phyloP scores from a whole-genome alignment of 2,888 invertebrate species.

The Chalcosyrphus nemorum region DNA sequence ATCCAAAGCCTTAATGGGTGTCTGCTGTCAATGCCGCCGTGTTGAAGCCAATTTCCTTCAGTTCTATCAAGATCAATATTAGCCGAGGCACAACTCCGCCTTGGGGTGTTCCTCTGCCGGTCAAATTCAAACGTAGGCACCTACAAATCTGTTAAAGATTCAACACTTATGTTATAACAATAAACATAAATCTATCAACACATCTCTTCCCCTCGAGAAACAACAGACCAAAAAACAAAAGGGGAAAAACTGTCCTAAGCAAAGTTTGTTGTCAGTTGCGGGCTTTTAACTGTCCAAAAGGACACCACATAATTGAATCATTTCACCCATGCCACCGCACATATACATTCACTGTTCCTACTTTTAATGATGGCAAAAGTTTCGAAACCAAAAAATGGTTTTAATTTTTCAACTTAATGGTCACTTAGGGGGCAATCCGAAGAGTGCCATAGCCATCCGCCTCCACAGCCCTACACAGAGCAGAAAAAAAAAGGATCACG shows the following conservation, averaged over 20 bases:
- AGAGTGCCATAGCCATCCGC: constrained; percentile 23
- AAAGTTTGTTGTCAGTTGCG: not conserved
- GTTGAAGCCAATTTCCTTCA: no score
- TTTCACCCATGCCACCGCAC: constrained; percentile 52
- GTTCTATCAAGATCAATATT: no score
- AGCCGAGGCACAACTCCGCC: no score
- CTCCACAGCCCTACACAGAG: not conserved
- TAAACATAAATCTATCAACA: not conserved
- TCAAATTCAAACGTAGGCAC: no score
- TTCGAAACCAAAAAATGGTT: constrained; percentile 71
- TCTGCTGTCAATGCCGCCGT: no score
- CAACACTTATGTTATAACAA: not conserved
- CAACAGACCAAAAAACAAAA: no score
- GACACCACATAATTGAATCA: constrained; percentile 68
- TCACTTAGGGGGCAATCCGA: constrained; percentile 59
- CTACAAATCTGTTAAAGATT: not conserved
- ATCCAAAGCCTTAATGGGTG: no score
- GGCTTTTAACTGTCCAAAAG: not conserved
- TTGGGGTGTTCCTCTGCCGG: no score
- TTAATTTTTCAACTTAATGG: constrained; percentile 73
- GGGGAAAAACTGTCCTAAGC: not conserved
- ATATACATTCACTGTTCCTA: constrained; percentile 22
- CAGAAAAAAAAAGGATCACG: constrained; percentile 38
- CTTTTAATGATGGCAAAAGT: constrained; percentile 66
- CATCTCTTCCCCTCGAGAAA: not conserved